Conservation (phyloP, 2,888 invertebrate species). For the Zaprionus obscuricornis region DNA sequence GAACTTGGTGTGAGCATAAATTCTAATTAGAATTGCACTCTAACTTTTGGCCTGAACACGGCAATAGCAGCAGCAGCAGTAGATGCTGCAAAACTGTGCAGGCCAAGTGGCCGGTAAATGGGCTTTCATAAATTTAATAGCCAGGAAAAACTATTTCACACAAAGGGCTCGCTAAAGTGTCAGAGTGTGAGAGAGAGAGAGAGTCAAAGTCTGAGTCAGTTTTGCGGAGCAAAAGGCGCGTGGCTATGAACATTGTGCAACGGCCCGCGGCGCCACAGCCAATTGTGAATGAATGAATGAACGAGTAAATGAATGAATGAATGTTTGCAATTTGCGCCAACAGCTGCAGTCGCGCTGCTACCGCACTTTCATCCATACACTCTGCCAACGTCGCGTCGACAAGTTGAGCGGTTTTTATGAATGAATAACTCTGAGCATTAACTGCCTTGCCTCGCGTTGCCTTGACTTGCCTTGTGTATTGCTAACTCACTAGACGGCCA, state of each 20-base stretch:
- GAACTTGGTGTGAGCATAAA: conserved; percentile 64
- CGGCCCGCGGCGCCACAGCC: conserved; percentile 45
- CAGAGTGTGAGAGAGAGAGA: not conserved
- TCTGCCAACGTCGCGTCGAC: not conserved
- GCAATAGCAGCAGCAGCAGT: conserved; percentile 5
- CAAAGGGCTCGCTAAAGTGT: conserved; percentile 36
- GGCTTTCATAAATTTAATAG: conserved; percentile 57
- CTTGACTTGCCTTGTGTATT: conserved; percentile 16
- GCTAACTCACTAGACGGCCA: conserved; percentile 26
- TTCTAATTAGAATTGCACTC: conserved; percentile 67
- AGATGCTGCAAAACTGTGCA: conserved; percentile 5
- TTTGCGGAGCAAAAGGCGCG: too few species aligned
- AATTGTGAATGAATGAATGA: conserved; percentile 58
- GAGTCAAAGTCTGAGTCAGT: not conserved
- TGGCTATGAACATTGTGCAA: conserved; percentile 43
- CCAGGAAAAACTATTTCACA: conserved; percentile 56
- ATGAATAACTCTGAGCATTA: conserved; percentile 64
- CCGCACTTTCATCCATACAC: not conserved
- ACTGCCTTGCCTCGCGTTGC: conserved; percentile 21
- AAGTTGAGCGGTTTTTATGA: conserved; percentile 52
- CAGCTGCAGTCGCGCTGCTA: conserved; percentile 40
- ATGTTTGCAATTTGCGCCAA: conserved; percentile 63
- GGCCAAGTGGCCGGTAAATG: conserved; percentile 48
- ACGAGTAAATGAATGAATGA: conserved; percentile 50
- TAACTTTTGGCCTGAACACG: conserved; percentile 45